Percentiles rank a stretch among this genome's conserved stretches.
These are phyloP conservation scores for Drosophila monieri DNA, from an alignment of 2,888 invertebrate species.

Conservation along the genomic window DNA sequence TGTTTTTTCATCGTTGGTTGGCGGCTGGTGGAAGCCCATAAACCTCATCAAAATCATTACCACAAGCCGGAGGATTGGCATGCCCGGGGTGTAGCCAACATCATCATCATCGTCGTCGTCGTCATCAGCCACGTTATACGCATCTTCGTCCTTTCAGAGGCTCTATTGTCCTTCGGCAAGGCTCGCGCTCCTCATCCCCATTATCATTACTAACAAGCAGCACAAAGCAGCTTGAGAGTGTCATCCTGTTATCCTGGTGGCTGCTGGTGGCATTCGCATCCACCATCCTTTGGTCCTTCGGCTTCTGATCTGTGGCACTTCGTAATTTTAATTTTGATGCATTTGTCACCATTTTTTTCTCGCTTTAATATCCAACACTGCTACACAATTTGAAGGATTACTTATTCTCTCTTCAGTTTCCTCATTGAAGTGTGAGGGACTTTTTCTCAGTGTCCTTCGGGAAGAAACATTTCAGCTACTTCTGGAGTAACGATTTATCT, in stretches of 20 bases:
- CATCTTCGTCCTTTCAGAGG: conserved; percentile 14
- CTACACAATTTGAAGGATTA: not conserved
- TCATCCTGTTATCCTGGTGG: conserved; percentile 46
- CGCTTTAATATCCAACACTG: conserved; percentile 20
- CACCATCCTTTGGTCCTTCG: not conserved
- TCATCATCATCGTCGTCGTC: conserved; percentile 30
- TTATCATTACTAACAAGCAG: conserved; percentile 67
- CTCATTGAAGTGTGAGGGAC: not conserved
- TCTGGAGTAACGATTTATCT: conserved; percentile 59
- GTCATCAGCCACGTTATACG: conserved; percentile 19
- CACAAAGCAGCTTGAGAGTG: conserved; percentile 73
- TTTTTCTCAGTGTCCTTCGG: conserved; percentile 11
- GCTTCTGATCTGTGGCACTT: conserved; percentile 48
- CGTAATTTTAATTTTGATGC: conserved; percentile 76
- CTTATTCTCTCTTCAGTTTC: not conserved
- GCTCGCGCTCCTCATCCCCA: conserved; percentile 49
- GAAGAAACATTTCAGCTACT: not conserved
- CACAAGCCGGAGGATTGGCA: conserved; percentile 46
- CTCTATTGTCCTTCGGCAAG: conserved; percentile 20
- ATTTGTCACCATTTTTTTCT: conserved; percentile 70
- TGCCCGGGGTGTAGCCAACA: conserved; percentile 39
- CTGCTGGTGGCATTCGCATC: conserved; percentile 9
- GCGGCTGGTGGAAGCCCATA: conserved; percentile 48
- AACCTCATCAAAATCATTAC: conserved; percentile 68
- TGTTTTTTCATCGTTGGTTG: conserved; percentile 35